Evolutionary conservation across 2,113 vertebrate species (phyloP).

Genomic region (Xenotilapia flavipinnis): DNA sequence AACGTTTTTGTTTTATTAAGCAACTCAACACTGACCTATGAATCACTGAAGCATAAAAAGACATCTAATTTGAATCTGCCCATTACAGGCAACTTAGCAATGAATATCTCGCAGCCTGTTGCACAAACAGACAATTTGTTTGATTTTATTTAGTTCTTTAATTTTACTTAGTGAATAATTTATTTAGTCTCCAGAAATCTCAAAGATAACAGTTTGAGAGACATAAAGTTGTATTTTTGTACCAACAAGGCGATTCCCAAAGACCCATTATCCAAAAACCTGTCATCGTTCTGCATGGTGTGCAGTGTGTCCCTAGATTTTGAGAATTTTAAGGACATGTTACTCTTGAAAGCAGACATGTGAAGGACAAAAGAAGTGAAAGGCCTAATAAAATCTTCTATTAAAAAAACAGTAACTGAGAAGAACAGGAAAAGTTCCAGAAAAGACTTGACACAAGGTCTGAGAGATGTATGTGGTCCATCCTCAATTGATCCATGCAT

Average conservation of each 20-base stretch:
- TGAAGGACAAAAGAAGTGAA: neutral
- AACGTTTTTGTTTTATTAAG: neutral
- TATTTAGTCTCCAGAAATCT: neutral
- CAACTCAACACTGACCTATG: rapidly evolving
- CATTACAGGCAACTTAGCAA: neutral
- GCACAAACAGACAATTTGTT: neutral
- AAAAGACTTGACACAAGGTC: neutral
- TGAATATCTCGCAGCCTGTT: neutral
- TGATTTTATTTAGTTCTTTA: neutral
- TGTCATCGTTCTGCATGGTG: neutral
- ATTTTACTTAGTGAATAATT: neutral
- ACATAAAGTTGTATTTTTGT: neutral
- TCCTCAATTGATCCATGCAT: neutral
- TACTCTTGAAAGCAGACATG: neutral
- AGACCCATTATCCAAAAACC: neutral
- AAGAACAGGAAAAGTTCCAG: neutral
- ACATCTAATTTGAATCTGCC: neutral
- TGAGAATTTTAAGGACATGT: neutral
- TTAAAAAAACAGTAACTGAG: neutral
- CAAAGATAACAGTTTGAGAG: neutral
- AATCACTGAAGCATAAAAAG: neutral
- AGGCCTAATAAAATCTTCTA: neutral
- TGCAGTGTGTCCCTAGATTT: neutral
- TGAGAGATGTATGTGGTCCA: neutral
- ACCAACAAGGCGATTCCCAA: neutral